These are phyloP conservation scores for Horisme vitalbata DNA, from an alignment of 2,888 invertebrate genomes.

Conservation along the genomic window DNA sequence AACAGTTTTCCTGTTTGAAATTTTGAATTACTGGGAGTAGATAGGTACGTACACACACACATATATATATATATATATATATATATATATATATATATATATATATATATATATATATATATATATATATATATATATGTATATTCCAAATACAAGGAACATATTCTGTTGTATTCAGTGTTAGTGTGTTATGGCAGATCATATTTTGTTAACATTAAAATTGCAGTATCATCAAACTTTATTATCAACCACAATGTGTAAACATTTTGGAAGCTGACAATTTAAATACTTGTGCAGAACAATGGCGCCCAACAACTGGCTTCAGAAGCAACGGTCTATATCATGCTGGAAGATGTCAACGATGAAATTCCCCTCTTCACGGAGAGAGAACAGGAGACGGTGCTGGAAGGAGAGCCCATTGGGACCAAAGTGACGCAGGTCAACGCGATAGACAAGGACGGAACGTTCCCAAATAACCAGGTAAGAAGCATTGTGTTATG, in stretches of 20 bases:
- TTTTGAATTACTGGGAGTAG: too few relatives aligned
- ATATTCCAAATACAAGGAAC: too few relatives aligned
- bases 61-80: too few relatives aligned
- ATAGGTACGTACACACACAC: too few relatives aligned
- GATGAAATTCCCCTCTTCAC: constrained; percentile 98
- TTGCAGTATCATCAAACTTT: background rate
- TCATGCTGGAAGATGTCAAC: constrained; percentile 97
- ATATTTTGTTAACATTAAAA: too few relatives aligned
- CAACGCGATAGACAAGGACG: constrained; percentile 97
- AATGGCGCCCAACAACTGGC: constrained; percentile 97
- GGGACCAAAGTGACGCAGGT: constrained; percentile 98
- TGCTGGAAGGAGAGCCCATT: constrained; percentile 96
- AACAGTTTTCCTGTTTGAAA: too few relatives aligned
- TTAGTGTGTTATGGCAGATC: too few relatives aligned
- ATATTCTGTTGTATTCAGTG: too few relatives aligned
- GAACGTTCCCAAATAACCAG: constrained; percentile 97
- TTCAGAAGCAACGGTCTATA: constrained; percentile 96
- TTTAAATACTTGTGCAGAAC: constrained; percentile 83
- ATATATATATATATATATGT: too few relatives aligned
- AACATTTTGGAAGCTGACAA: background rate
- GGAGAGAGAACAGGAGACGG: constrained; percentile 97
- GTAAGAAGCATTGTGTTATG: constrained; percentile 73
- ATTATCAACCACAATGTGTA: background rate
- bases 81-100: too few relatives aligned
- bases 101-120: too few relatives aligned